Conservation (phyloP, 2,113 vertebrate species). For the Cyprinodon brontotheroides region DNA sequence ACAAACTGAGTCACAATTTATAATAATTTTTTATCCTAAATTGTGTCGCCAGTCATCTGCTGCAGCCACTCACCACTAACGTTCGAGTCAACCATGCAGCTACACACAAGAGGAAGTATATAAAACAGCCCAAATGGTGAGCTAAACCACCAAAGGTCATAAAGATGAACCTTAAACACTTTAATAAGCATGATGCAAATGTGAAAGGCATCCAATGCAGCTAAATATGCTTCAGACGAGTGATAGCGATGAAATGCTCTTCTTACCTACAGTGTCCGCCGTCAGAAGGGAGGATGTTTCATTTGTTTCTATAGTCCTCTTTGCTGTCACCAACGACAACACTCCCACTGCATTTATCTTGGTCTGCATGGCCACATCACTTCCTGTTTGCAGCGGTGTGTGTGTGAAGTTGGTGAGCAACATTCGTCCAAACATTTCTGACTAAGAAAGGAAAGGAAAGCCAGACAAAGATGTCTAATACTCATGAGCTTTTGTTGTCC, state of each 20-base stretch:
- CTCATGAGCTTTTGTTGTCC: background rate
- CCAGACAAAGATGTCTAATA: background rate
- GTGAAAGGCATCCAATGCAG: background rate
- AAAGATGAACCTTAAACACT: background rate
- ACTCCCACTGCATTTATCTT: conserved; percentile 44
- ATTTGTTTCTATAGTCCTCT: conserved; percentile 24
- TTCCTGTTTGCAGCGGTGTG: conserved; percentile 56
- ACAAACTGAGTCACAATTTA: background rate
- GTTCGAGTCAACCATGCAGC: background rate
- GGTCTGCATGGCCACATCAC: conserved; percentile 53
- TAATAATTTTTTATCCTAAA: background rate
- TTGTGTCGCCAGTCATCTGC: no score
- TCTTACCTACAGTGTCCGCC: conserved; percentile 42
- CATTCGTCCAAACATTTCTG: background rate
- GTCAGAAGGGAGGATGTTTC: conserved; percentile 7
- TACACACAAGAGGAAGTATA: conserved; percentile 2
- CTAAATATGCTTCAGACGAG: background rate
- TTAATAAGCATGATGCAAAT: background rate
- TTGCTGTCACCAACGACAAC: conserved; percentile 48
- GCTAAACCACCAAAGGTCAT: background rate
- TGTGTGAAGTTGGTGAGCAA: background rate
- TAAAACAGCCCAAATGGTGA: background rate
- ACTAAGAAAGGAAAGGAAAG: background rate
- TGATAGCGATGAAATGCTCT: background rate
- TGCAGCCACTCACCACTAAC: background rate